Conservation (phyloP, 2,888 invertebrate genomes). For the Napeogenes sylphis region DNA sequence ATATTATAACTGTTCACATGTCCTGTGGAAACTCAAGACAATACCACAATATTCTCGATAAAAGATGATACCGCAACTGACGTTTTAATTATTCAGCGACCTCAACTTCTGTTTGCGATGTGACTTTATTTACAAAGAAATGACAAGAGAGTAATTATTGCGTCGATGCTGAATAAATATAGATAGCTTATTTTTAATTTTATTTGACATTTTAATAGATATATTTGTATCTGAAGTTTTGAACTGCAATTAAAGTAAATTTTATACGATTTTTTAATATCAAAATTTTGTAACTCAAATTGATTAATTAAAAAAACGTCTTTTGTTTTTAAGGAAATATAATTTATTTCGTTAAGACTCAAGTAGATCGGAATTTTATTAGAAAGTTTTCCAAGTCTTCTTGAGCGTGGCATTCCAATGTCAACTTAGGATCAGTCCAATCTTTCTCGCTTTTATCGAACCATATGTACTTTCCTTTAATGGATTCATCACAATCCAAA, state of each 20-base stretch:
- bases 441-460: conserved; percentile 20
- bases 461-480: conserved; percentile 40
- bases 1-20: background rate
- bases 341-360: too few relatives aligned
- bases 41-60: conserved; percentile 9
- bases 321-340: too few relatives aligned
- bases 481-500: conserved; percentile 36
- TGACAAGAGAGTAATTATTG: conserved; percentile 45
- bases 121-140: conserved; percentile 41
- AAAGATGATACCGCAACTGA: conserved; percentile 37
- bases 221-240: conserved; percentile 8
- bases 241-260: conserved; percentile 3
- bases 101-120: conserved; percentile 26
- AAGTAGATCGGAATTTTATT: background rate
- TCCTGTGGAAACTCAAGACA: background rate
- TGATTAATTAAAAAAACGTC: too few relatives aligned
- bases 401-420: background rate
- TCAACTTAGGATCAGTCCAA: background rate
- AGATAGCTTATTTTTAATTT: conserved; percentile 31
- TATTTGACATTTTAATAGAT: conserved; percentile 9
- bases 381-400: background rate
- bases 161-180: conserved; percentile 41
- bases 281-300: background rate
- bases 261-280: background rate
- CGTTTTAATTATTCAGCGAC: conserved; percentile 51